Percentiles rank a stretch among this genome's conserved stretches.
These are phyloP conservation scores for Cryptoprocta ferox DNA, from an alignment of 2,797 vertebrate species.

Conservation along the genomic window DNA sequence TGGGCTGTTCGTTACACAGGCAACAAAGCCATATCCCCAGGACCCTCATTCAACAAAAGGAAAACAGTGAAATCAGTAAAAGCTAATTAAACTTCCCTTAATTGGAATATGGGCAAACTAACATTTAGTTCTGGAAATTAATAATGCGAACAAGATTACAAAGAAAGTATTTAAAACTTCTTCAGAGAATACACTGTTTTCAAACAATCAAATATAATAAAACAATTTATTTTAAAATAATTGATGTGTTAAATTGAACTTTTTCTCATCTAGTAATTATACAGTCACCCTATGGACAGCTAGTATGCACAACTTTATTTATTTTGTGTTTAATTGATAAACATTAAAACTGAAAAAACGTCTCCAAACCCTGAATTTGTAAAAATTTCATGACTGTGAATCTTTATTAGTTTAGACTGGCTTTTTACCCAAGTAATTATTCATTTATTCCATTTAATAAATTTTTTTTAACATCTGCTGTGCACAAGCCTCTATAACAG, in stretches of 20 bases:
- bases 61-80: not conserved
- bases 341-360: not conserved
- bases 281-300: not conserved
- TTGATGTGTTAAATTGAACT: not conserved
- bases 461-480: not conserved
- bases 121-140: slow-evolving; percentile 2
- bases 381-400: not conserved
- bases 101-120: not conserved
- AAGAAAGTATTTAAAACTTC: slow-evolving; percentile 38
- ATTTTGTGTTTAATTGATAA: slow-evolving; percentile 13
- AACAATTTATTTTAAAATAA: slow-evolving; percentile 32
- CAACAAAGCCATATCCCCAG: not conserved
- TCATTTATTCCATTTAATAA: not conserved
- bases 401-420: not conserved
- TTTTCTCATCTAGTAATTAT: not conserved
- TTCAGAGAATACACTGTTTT: not conserved
- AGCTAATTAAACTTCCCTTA: slow-evolving; percentile 35
- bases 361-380: not conserved
- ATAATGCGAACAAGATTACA: not conserved
- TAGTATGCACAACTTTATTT: not conserved
- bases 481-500: not conserved
- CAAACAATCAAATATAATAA: slow-evolving; percentile 37
- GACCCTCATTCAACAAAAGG: not conserved
- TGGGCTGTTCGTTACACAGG: not conserved
- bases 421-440: not conserved